Percentiles rank a stretch among this genome's conserved stretches.
These are phyloP conservation scores for Scrobipalpa atriplicella DNA, from an alignment of 2,888 invertebrate genomes.

Conservation along the genomic window DNA sequence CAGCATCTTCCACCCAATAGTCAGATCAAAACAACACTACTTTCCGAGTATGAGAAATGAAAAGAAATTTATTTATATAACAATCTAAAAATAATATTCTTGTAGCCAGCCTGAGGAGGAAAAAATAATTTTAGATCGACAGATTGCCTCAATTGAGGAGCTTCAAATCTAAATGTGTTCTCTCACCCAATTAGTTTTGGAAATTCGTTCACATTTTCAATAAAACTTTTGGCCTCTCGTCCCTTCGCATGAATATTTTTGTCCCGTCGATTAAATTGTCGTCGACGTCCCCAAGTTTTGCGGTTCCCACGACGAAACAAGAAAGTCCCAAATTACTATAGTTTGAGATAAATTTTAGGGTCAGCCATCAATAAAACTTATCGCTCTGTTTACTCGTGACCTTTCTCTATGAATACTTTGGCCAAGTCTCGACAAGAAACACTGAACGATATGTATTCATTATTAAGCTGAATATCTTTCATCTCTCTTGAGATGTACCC, in stretches of 20 bases:
- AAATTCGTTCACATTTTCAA: constrained; percentile 15
- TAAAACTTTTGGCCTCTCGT: constrained; percentile 16
- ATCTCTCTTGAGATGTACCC: background rate
- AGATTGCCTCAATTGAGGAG: constrained; percentile 3
- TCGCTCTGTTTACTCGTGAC: constrained; percentile 26
- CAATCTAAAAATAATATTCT: background rate
- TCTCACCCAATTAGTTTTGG: constrained; percentile 15
- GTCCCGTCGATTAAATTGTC: constrained; percentile 18
- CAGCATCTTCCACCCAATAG: no score
- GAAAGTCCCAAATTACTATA: constrained; percentile 20
- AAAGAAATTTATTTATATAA: background rate
- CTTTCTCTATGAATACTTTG: constrained; percentile 8
- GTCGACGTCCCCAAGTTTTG: background rate
- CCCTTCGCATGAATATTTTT: constrained; percentile 25
- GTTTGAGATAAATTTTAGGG: constrained; percentile 40
- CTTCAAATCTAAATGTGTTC: constrained; percentile 14
- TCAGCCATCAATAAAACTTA: constrained; percentile 50
- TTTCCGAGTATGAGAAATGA: no score
- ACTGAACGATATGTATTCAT: constrained; percentile 1
- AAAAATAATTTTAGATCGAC: background rate
- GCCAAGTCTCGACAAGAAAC: background rate
- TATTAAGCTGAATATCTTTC: background rate
- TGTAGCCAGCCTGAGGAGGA: background rate
- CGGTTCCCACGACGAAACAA: constrained; percentile 21
- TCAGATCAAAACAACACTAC: no score